Evolutionary conservation across 2,113 vertebrate genomes (phyloP).

Genomic region (Phyllostomus discolor): DNA sequence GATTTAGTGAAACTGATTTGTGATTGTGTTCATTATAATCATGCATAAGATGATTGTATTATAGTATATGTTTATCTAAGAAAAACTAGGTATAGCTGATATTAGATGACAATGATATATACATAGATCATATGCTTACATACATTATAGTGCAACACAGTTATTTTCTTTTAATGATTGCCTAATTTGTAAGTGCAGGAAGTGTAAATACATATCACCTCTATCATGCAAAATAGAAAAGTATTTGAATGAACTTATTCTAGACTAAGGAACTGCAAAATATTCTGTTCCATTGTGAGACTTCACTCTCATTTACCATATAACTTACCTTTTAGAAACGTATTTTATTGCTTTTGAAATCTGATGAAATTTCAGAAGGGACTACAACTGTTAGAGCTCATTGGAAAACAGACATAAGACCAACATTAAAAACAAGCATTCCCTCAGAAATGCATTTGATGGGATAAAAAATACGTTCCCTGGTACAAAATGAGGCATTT

Average conservation of each 20-base stretch:
- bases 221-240: constrained; percentile 3
- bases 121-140: not conserved
- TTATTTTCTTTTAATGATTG: not conserved
- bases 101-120: not conserved
- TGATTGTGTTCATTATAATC: not conserved
- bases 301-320: not conserved
- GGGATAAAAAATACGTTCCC: not conserved
- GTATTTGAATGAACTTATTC: not conserved
- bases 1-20: not conserved
- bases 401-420: not conserved
- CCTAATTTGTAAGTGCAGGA: not conserved
- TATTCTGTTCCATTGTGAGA: not conserved
- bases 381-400: not conserved
- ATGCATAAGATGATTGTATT: not conserved
- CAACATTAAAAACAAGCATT: not conserved
- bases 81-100: not conserved
- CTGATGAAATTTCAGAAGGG: not conserved
- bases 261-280: not conserved
- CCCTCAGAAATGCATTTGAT: not conserved
- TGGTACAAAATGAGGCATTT: not conserved
- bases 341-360: constrained; percentile 32
- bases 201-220: not conserved
- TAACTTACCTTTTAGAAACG: not conserved
- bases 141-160: not conserved
- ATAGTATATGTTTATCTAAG: not conserved